A percentile compares a stretch with the other conserved stretches of the same genome.
These are phyloP conservation scores for Drosophila kurseongensis DNA, from an alignment of 1,140 invertebrate species.

Conservation along the genomic window DNA sequence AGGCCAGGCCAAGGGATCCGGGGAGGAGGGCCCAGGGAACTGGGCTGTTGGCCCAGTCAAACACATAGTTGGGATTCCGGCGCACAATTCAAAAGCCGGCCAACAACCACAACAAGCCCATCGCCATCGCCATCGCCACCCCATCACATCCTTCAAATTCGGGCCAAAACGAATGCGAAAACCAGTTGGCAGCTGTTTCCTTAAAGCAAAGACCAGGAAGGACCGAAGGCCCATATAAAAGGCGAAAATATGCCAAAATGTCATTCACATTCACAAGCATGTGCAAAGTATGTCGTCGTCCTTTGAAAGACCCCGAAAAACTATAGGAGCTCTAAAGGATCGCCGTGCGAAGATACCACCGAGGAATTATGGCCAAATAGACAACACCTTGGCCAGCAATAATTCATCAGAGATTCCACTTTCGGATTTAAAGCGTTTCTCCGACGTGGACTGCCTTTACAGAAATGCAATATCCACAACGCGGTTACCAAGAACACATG, in stretches of 20 bases:
- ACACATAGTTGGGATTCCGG: conserved; percentile 56
- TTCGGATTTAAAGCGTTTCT: conserved; percentile 21
- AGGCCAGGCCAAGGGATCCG: conserved; percentile 3
- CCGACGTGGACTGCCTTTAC: not conserved
- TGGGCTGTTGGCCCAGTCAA: conserved; percentile 41
- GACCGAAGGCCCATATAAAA: conserved; percentile 21
- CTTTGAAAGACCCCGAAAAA: conserved; percentile 6
- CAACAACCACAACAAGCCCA: conserved; percentile 37
- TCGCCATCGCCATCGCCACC: not conserved
- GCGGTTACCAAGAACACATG: not conserved
- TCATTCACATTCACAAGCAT: conserved; percentile 54
- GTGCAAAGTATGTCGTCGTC: conserved; percentile 45
- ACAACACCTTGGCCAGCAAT: conserved; percentile 44
- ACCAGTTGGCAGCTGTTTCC: conserved; percentile 51
- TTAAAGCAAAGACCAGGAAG: conserved; percentile 44
- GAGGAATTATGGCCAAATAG: conserved; percentile 6
- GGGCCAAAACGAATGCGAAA: conserved; percentile 27
- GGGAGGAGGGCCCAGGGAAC: no score
- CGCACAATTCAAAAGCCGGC: conserved; percentile 45
- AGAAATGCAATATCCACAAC: not conserved
- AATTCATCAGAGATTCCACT: conserved; percentile 32
- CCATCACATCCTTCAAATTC: conserved; percentile 27
- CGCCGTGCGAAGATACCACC: not conserved
- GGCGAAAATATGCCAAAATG: conserved; percentile 66
- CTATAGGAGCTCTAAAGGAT: not conserved